These are phyloP conservation scores for Pyrrhosoma nymphula DNA, from an alignment of 2,888 invertebrate genomes.

Conservation along the genomic window DNA sequence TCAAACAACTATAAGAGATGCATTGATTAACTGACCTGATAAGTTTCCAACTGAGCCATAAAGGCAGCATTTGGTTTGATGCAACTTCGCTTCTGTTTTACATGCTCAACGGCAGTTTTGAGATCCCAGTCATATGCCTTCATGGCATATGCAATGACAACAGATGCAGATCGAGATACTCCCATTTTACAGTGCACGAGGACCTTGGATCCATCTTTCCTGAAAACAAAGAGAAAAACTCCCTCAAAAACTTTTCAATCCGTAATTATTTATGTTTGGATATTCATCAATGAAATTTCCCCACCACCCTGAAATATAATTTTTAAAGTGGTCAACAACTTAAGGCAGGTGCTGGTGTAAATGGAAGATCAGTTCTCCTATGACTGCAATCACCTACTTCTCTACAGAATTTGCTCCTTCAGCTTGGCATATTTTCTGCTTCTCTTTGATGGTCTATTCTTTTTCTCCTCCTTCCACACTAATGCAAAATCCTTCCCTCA, in stretches of 20 bases:
- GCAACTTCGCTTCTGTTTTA: constrained; percentile 93
- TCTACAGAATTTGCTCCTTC: too few relatives aligned
- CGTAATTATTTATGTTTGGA: neutral
- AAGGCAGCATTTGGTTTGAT: constrained; percentile 98
- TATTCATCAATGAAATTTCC: neutral
- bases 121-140: constrained; percentile 97
- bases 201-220: constrained; percentile 93
- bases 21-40: constrained; percentile 78
- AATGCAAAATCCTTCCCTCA: too few relatives aligned
- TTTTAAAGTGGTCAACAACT: too few relatives aligned
- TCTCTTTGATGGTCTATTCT: too few relatives aligned
- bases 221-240: constrained; percentile 74
- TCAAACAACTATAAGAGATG: neutral
- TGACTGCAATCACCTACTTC: too few relatives aligned
- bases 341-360: too few relatives aligned
- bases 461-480: too few relatives aligned
- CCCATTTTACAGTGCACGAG: constrained; percentile 99
- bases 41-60: constrained; percentile 95
- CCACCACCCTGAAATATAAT: neutral
- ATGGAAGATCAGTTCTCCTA: too few relatives aligned
- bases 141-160: constrained; percentile 99
- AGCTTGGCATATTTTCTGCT: too few relatives aligned
- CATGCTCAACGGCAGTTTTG: constrained; percentile 91
- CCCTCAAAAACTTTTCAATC: neutral
- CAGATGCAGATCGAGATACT: constrained; percentile 97